Evolutionary conservation across 2,888 invertebrate genomes (phyloP).

Genomic region (Hypena proboscidalis): DNA sequence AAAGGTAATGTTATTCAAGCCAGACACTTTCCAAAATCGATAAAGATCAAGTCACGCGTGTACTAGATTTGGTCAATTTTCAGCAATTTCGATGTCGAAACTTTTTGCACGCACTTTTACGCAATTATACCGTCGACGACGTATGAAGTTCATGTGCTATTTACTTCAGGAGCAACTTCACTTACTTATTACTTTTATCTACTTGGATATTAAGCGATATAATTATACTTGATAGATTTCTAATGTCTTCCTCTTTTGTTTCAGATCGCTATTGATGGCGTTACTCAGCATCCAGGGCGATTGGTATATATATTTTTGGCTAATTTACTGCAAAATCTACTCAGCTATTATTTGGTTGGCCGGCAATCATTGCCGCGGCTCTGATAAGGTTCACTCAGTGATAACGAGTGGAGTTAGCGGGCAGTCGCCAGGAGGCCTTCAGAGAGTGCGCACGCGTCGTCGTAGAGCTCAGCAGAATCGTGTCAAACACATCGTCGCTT

Average conservation of each 20-base stretch:
- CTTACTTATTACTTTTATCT: no score
- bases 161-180: no score
- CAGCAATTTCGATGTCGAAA: no score
- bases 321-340: slow-evolving; percentile 77
- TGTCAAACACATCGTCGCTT: slow-evolving; percentile 72
- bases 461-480: slow-evolving; percentile 67
- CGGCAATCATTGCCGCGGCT: slow-evolving; percentile 77
- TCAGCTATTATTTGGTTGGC: slow-evolving; percentile 76
- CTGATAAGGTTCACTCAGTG: slow-evolving; percentile 81
- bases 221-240: background rate
- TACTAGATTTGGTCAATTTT: no score
- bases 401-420: slow-evolving; percentile 72
- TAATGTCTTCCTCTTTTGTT: slow-evolving; percentile 50
- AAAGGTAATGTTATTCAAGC: no score
- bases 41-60: no score
- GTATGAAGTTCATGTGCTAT: no score
- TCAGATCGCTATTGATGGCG: slow-evolving; percentile 81
- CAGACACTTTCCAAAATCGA: no score
- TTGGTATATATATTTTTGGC: slow-evolving; percentile 74
- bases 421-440: slow-evolving; percentile 76
- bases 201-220: no score
- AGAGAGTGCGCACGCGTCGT: slow-evolving; percentile 80
- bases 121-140: no score
- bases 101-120: no score
- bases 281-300: slow-evolving; percentile 73